Percentiles rank a stretch among this genome's conserved stretches.
These are phyloP conservation scores for Oncorhynchus keta DNA, from an alignment of 2,113 vertebrate species.

Conservation along the genomic window DNA sequence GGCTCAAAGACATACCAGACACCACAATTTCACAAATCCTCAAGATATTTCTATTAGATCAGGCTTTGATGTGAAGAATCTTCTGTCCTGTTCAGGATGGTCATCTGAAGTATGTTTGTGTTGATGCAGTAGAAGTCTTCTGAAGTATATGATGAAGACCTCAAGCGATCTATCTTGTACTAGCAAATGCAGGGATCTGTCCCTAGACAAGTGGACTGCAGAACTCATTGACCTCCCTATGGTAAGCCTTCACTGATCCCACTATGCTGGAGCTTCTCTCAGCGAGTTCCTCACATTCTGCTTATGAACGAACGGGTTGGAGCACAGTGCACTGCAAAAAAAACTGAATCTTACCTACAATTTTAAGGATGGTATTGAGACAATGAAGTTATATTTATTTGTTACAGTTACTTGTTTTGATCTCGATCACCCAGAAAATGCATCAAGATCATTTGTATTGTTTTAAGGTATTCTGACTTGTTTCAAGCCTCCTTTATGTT, in stretches of 20 bases:
- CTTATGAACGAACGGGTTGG: neutral
- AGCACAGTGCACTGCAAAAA: neutral
- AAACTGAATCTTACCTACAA: no score
- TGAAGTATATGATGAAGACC: no score
- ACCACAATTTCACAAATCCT: neutral
- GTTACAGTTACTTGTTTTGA: no score
- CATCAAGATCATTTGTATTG: no score
- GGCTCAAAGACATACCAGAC: constrained; percentile 5
- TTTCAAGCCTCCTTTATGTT: no score
- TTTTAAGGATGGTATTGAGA: no score
- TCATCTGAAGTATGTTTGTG: neutral
- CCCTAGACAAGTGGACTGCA: neutral
- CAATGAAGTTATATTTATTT: no score
- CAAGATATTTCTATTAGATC: neutral
- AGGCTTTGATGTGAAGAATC: neutral
- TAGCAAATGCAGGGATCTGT: neutral
- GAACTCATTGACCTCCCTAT: neutral
- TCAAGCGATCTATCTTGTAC: no score
- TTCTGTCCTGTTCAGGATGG: neutral
- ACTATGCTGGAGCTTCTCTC: neutral
- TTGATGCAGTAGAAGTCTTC: neutral
- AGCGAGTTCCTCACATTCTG: neutral
- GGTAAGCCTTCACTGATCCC: constrained; percentile 3
- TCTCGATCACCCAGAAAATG: no score
- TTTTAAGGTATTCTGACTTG: no score